Conservation (phyloP, 92 coral and sea anemone genomes). For the Zoanthus sansibaricus region DNA sequence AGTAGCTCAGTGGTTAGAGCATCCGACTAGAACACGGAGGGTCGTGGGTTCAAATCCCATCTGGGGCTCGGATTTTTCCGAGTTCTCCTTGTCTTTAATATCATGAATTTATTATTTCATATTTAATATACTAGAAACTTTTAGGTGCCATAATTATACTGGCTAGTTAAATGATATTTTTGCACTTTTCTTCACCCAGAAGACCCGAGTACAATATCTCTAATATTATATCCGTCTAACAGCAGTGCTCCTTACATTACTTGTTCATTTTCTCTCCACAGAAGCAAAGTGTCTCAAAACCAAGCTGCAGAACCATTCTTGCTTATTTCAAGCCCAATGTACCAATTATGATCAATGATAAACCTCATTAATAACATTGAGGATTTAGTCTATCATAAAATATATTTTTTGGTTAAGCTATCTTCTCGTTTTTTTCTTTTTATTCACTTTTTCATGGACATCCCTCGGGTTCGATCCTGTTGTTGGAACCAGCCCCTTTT, state of each 20-base stretch:
- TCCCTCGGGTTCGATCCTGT: neutral
- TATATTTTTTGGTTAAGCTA: neutral
- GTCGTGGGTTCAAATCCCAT: too few relatives aligned
- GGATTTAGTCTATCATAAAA: neutral
- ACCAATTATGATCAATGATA: slow-evolving; percentile 2
- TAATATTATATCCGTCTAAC: too few relatives aligned
- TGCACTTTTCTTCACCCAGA: too few relatives aligned
- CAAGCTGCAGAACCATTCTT: slow-evolving; percentile 25
- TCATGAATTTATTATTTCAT: too few relatives aligned
- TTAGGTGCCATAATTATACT: too few relatives aligned
- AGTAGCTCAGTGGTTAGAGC: too few relatives aligned
- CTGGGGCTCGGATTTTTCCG: too few relatives aligned
- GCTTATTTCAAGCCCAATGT: slow-evolving; percentile 10
- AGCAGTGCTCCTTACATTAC: neutral
- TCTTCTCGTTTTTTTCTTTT: neutral
- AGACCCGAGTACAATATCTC: too few relatives aligned
- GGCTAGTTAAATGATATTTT: too few relatives aligned
- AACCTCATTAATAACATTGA: neutral
- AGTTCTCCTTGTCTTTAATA: too few relatives aligned
- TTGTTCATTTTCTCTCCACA: neutral
- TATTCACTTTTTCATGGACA: neutral
- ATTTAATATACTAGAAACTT: too few relatives aligned
- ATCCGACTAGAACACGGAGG: too few relatives aligned
- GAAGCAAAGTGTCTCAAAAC: slow-evolving; percentile 14
- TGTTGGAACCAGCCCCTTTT: neutral